Conservation (phyloP, 2,888 invertebrate species). For the Tetranychus piercei region DNA sequence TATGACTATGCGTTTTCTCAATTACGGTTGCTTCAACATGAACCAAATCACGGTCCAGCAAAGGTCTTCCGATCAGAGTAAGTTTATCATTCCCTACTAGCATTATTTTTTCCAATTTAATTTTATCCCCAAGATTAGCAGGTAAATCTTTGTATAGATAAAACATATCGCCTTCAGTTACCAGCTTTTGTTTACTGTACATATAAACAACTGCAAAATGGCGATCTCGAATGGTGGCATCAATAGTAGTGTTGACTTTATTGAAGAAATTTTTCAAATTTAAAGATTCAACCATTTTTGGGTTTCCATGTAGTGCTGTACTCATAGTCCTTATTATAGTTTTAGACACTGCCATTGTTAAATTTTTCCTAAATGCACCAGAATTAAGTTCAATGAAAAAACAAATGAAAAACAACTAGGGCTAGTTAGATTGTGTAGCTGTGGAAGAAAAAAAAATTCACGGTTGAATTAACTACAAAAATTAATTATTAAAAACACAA, state of each 20-base stretch:
- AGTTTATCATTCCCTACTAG: slow-evolving; percentile 20
- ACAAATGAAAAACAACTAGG: no score
- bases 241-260: background rate
- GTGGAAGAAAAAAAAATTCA: no score
- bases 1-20: slow-evolving; percentile 23
- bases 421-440: no score
- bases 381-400: no score
- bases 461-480: no score
- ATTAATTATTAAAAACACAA: no score
- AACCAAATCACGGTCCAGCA: slow-evolving; percentile 19
- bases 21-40: slow-evolving; percentile 21
- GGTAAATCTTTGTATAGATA: slow-evolving; percentile 14
- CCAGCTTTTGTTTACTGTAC: slow-evolving; percentile 18
- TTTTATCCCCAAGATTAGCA: slow-evolving; percentile 18
- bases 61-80: slow-evolving; percentile 21
- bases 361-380: no score
- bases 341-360: no score
- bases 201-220: slow-evolving; percentile 22
- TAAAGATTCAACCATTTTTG: background rate
- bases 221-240: background rate
- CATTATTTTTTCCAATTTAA: slow-evolving; percentile 22
- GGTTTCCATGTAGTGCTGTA: no score
- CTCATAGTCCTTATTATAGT: no score
- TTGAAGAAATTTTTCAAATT: slow-evolving; percentile 8
- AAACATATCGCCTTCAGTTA: slow-evolving; percentile 20